Base-by-base conservation (phyloP, 2,797 vertebrate genomes). In the Gorsachius magnificus region DNA sequence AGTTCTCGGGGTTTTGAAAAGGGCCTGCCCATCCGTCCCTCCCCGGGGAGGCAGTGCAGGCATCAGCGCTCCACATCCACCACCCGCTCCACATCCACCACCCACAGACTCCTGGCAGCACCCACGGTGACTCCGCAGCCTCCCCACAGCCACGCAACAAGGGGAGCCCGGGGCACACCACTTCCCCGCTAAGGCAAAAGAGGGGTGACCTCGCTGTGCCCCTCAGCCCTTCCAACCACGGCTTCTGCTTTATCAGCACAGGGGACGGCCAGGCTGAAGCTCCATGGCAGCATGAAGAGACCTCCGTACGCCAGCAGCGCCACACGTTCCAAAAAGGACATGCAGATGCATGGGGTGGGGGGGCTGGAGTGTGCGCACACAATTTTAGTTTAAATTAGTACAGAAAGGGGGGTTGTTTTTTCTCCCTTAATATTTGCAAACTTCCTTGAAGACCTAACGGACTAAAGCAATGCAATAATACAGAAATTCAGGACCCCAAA, bases 41-140 rank as follows among this genome's bases (percentile, higher is more conserved):
- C 35, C 36, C 46, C 3, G 1, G 48, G 71, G 79, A 69, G 56
- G 85, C 33, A 1, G 38, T 0, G 0, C 22, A 36, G 51, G 0
- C 54, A 77, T 58, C 77, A 56, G 25, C 3, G 6, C 88, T 41
- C 43, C 45, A 14, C 48, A 6, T 41, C 53, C 38, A 51, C 28
- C 25, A 18, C 1, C 35, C 24, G 7, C 88, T 41, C 43, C 45
- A 14, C 48, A 6, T 41, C 53, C 38, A 51, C 28, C 25, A 18
- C 1, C 35, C 24, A 6, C 5, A 16, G 41, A 16, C 41, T 64
- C 35, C 33, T 0, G 18, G 60, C 81, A 65, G 28, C 68, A 64
- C 51, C 46, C 86, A 33, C 43, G 20, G 3, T 0, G 6, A 33
- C 16, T 43, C 41, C 16, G 16, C 24, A 43, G 13, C 16, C 74